Evolutionary conservation across 2,888 invertebrate species (phyloP), one percentile per base, ranked within the genome.

Genomic region (Cephus pulcher): DNA sequence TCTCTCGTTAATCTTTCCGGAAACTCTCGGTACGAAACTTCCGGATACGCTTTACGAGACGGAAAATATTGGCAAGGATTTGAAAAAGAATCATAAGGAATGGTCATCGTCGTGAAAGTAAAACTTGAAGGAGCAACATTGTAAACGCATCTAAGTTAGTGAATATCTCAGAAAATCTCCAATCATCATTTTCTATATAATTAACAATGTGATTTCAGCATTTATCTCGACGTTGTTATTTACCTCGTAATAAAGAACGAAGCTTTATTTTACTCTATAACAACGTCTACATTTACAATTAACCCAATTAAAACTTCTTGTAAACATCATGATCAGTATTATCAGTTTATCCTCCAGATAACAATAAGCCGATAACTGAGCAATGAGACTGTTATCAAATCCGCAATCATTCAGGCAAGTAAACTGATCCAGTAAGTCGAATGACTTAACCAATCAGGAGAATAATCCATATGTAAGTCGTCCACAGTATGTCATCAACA

Each of bases 31-130:
- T 85, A 93, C 93, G 82, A 94, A 94, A 83, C 89, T 93, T 75
- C 93, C 93, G 6, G 96, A 96, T 91, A 95, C 95, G 1, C 93
- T 96, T 34, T 93, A 94, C 82, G 95, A 95, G 85, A 95, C 95
- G 0, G 95, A 94, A 89, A 93, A 93, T 80, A 92, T 93, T 75
- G 92, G 92, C 34, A 85, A 70, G 70, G 71, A 56, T 6, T 9
- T 56, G 6, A 56, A 23, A 23, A 9, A 56, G 23, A 56, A 56
- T 56, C 9, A 56, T 9, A 4, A 56, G 56, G 56, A 56, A 23
- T 56, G 23, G 56, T 6, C 56, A 9, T 1, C 23, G 9, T 56
- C 56, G 56, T 56, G 56, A 56, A 23, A 56, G 23, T 56, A 56
- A 56, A 9, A 1, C 56, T 56, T 23, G 2, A 56, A 56, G 23